Evolutionary conservation across 2,888 invertebrate species (phyloP).

Genomic region (Apotomis betuletana): DNA sequence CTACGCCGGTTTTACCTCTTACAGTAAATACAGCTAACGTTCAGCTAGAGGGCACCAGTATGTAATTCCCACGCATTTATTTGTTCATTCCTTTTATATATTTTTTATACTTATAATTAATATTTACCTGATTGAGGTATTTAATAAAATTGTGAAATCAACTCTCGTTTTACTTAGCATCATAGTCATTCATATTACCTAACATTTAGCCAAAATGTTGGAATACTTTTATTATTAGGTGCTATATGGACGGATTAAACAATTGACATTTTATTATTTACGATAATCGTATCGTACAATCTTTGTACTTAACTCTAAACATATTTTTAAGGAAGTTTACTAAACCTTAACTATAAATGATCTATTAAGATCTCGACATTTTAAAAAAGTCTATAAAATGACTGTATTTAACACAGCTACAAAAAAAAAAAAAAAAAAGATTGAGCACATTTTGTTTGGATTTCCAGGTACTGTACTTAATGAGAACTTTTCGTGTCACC

Average conservation of each 20-base stretch:
- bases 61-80: conserved; percentile 59
- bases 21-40: background rate
- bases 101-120: conserved; percentile 57
- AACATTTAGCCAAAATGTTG: conserved; percentile 25
- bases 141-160: conserved; percentile 44
- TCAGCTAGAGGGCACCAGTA: conserved; percentile 16
- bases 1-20: conserved; percentile 24
- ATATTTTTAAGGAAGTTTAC: no score
- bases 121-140: conserved; percentile 57
- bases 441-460: no score
- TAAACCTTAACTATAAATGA: no score
- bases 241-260: background rate
- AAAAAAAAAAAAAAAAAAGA: no score
- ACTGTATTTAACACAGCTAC: no score
- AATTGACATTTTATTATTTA: background rate
- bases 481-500: no score
- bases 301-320: no score
- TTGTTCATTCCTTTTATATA: conserved; percentile 67
- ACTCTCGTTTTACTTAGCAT: conserved; percentile 7
- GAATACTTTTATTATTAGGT: conserved; percentile 1
- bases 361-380: no score
- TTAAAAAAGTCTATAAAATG: no score
- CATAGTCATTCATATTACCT: conserved; percentile 14
- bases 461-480: no score
- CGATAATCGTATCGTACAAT: background rate